Percentiles rank a stretch among this genome's conserved stretches.
These are phyloP conservation scores for Sebastes schlegelii DNA, from an alignment of 2,113 vertebrate species.

Conservation along the genomic window DNA sequence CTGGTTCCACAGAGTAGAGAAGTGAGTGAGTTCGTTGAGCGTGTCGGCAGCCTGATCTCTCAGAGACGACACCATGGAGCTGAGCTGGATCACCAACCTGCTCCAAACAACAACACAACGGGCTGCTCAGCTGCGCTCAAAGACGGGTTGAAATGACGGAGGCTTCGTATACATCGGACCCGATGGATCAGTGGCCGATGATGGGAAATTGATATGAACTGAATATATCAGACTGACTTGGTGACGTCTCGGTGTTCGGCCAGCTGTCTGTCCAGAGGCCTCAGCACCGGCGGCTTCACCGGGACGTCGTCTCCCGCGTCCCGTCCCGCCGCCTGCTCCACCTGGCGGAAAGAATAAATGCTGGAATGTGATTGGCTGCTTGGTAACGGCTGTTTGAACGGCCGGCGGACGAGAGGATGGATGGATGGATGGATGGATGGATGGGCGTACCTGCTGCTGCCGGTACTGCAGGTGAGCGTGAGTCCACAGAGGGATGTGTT, in stretches of 20 bases:
- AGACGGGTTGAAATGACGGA: too few relatives aligned
- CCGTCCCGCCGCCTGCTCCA: constrained; percentile 81
- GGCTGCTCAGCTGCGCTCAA: too few relatives aligned
- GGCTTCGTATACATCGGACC: too few relatives aligned
- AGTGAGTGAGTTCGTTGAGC: constrained; percentile 80
- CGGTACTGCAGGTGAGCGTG: constrained; percentile 83
- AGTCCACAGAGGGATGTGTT: constrained; percentile 86
- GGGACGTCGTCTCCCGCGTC: constrained; percentile 81
- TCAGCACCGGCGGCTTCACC: constrained; percentile 78
- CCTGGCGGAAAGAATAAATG: constrained; percentile 57
- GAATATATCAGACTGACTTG: constrained; percentile 70
- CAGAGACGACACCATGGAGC: constrained; percentile 81
- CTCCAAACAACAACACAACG: not conserved
- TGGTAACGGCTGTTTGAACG: not conserved
- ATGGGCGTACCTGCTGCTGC: constrained; percentile 65
- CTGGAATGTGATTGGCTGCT: constrained; percentile 28
- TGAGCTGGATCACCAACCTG: constrained; percentile 85
- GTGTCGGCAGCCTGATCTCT: constrained; percentile 75
- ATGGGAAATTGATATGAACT: too few relatives aligned
- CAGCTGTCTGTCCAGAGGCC: constrained; percentile 84
- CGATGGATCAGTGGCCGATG: too few relatives aligned
- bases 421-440: too few relatives aligned
- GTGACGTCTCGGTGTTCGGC: constrained; percentile 87
- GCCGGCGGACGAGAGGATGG: too few relatives aligned
- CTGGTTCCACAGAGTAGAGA: constrained; percentile 88